Evolutionary conservation across 1,140 invertebrate genomes (phyloP), one percentile per base, ranked within the genome.

Genomic region (Drosophila truncata): DNA sequence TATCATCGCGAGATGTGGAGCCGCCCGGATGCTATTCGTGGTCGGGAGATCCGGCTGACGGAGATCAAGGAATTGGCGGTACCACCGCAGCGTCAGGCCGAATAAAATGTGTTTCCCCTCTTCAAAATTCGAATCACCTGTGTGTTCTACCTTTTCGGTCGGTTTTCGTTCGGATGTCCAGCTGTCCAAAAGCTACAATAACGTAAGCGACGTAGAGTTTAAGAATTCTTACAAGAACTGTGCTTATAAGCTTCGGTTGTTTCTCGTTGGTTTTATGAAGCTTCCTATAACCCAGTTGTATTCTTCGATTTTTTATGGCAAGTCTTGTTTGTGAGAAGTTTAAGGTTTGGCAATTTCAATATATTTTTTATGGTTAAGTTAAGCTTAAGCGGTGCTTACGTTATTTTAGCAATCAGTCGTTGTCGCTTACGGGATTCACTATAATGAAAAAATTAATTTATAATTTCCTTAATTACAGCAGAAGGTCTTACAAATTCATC

Each of bases 1-100:
- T 87, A 82, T 33, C 54, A 70, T 33, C 37, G 11, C 6, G 91
- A 92, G 54, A 92, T 92, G 91, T 92, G 75, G 77, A 62, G 65
- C 25, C 0, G 20, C 8, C 49, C 80, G 11, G 29, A 60, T 5
- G 25, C 52, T 1, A 77, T 41, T 1, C 79, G 82, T 0, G 86
- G 86, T 8, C 71, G 70, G 11, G 76, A 90, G 29, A 55, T 90
- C 9, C 16, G 11, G 31, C 41, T 90, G 9, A 20, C 50, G 1
- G 79, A 90, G 50, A 91, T 90, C 4, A 72, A 41, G 41, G 82
- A 90, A 42, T 39, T 86, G 14, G 27, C 18, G n/a, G 29, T 57
- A 29, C 61, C 44, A 23, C 4, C 44, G 1, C 7, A 5, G 31
- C 44, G 23, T 27, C n/a, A 6, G 4, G 1, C 2, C 42, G 66